Base-by-base conservation (phyloP, 1,140 invertebrate species). In the Magallana ariakensis region DNA sequence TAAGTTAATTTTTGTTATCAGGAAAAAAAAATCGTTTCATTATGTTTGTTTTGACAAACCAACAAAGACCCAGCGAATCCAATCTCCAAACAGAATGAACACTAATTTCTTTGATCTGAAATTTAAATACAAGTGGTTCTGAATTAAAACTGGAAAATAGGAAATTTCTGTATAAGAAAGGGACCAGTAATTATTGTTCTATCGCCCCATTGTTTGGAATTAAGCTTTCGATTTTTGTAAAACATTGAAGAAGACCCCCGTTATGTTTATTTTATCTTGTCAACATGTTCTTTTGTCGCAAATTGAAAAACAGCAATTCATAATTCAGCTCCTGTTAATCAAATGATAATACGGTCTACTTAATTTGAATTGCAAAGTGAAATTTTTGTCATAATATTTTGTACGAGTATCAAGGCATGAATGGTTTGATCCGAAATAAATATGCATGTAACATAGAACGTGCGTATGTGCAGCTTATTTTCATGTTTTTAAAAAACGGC, bases 321-420 rank as follows among this genome's bases (percentile, higher is more conserved):
- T 75, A 75, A 75, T 75, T 26, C 22, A 9, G 5, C 15, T n/a
- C 3, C 22, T 26, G 33, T 26, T 75, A 33, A 75, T 33, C 11
- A 75, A 33, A 1, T 13, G 66, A 75, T 75, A 26, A 33, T 11
- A 75, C 7, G 22, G 33, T 11, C 9, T 11, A 13, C 22, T 26
- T 75, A 75, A 75, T 75, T 75, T 75, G 66, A 75, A 22, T 75
- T 75, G 66, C 66, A 75, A 75, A 75, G 66, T 75, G 33, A 75
- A 26, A 46, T 46, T 75, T 75, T 19, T 75, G 66, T 46, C 33
- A 46, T 46, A 46, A 46, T 46, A 46, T 46, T 46, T 5, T 46
- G 3, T 46, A 46, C 33, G 33, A 46, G 33, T 46, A 46, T 46
- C 33, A 46, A 46, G 33, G 33, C 33, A 46, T 46, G 33, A 46